Conservation (phyloP, 2,797 vertebrate species). For the Gymnoscopelus microlampas region DNA sequence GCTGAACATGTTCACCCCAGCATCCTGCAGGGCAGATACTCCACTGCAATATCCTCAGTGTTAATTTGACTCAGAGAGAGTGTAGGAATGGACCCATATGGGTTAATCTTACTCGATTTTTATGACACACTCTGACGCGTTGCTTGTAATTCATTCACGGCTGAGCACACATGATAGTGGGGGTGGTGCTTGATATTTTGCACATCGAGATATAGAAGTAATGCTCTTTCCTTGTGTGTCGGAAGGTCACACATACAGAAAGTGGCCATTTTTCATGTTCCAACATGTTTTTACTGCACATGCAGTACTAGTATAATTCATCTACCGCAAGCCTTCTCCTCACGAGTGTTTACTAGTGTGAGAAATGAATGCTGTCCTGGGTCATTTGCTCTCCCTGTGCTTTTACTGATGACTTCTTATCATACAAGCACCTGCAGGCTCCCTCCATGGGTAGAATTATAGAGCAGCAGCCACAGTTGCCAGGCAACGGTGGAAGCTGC, state of each 20-base stretch:
- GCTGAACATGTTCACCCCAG: background rate
- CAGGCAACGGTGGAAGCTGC: slow-evolving; percentile 66
- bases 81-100: too few species aligned
- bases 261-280: background rate
- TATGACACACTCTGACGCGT: slow-evolving; percentile 7
- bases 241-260: background rate
- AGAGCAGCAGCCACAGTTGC: slow-evolving; percentile 65
- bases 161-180: background rate
- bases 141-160: slow-evolving; percentile 27
- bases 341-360: slow-evolving; percentile 55
- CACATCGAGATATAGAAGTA: background rate
- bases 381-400: slow-evolving; percentile 40
- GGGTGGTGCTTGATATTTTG: background rate
- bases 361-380: slow-evolving; percentile 58
- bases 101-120: too few species aligned
- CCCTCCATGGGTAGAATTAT: slow-evolving; percentile 52
- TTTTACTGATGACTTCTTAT: slow-evolving; percentile 28
- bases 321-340: background rate
- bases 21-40: background rate
- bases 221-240: background rate
- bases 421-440: slow-evolving; percentile 54
- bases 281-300: background rate
- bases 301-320: background rate
- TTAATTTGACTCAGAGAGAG: too few species aligned
- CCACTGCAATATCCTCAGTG: too few species aligned